These are phyloP conservation scores for Xiphophorus hellerii DNA, from an alignment of 2,113 vertebrate species.

Conservation along the genomic window DNA sequence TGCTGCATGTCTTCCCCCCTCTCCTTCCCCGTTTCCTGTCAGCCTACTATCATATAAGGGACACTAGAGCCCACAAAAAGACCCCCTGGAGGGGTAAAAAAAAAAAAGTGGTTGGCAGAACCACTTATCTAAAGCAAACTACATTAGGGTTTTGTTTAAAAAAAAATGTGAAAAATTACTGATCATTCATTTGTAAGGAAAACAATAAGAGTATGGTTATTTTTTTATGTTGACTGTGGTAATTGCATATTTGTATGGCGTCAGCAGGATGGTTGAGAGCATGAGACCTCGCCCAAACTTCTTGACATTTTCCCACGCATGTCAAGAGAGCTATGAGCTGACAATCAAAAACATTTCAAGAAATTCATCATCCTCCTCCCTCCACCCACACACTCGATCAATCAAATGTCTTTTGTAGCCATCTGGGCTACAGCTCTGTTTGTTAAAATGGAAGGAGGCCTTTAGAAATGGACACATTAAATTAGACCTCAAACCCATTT, in stretches of 20 bases:
- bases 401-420: conserved; percentile 42
- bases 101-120: conserved; percentile 37
- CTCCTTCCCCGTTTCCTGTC: too few species aligned
- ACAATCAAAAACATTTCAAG: conserved; percentile 55
- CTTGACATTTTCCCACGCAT: conserved; percentile 71
- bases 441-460: neutral
- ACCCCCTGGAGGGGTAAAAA: too few species aligned
- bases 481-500: neutral
- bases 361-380: conserved; percentile 55
- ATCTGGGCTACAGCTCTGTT: neutral
- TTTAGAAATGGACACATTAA: neutral
- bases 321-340: conserved; percentile 45
- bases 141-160: conserved; percentile 40
- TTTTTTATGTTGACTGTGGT: neutral
- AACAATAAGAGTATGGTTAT: conserved; percentile 4
- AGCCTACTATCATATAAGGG: too few species aligned
- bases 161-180: conserved; percentile 18
- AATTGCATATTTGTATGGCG: neutral
- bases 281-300: conserved; percentile 48
- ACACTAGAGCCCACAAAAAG: too few species aligned
- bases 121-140: conserved; percentile 52
- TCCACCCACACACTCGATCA: conserved; percentile 48
- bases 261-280: neutral
- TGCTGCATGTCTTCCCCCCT: too few species aligned
- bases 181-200: conserved; percentile 40